Evolutionary conservation across 2,797 vertebrate species (phyloP).

Genomic region (Peromyscus melanophrys): DNA sequence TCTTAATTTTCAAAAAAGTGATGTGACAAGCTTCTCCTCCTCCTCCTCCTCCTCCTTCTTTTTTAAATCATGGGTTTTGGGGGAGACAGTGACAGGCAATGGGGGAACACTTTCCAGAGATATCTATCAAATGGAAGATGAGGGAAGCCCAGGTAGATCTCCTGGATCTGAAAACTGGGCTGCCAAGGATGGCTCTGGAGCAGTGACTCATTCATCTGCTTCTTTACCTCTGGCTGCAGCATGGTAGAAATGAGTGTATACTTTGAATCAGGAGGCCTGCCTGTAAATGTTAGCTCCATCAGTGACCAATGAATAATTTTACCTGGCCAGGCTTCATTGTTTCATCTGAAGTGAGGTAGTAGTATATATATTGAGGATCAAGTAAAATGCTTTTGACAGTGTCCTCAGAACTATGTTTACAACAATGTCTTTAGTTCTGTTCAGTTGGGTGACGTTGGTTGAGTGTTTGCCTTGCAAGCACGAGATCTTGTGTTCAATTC

Average conservation of each 20-base stretch:
- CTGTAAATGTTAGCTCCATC: not conserved
- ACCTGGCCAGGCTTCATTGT: not conserved
- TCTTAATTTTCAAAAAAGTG: not conserved
- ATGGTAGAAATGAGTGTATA: not conserved
- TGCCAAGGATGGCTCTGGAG: no score
- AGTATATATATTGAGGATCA: not conserved
- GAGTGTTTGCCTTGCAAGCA: not conserved
- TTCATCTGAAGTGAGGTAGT: not conserved
- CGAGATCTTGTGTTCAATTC: not conserved
- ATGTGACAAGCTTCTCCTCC: rapidly evolving
- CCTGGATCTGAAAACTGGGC: not conserved
- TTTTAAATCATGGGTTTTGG: not conserved
- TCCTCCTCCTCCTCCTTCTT: rapidly evolving
- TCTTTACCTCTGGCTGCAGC: not conserved
- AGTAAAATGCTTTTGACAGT: not conserved
- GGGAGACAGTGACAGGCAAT: not conserved
- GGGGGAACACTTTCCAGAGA: not conserved
- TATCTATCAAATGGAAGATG: not conserved
- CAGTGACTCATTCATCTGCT: not conserved
- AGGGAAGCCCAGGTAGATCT: not conserved
- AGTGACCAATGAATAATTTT: not conserved
- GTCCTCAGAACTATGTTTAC: not conserved
- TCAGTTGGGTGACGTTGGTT: not conserved
- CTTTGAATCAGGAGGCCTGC: not conserved
- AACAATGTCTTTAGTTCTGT: not conserved